Percentiles rank a stretch among this genome's conserved stretches.
These are phyloP conservation scores for Bombus waltoni DNA, from an alignment of 1,140 invertebrate species.

Conservation along the genomic window DNA sequence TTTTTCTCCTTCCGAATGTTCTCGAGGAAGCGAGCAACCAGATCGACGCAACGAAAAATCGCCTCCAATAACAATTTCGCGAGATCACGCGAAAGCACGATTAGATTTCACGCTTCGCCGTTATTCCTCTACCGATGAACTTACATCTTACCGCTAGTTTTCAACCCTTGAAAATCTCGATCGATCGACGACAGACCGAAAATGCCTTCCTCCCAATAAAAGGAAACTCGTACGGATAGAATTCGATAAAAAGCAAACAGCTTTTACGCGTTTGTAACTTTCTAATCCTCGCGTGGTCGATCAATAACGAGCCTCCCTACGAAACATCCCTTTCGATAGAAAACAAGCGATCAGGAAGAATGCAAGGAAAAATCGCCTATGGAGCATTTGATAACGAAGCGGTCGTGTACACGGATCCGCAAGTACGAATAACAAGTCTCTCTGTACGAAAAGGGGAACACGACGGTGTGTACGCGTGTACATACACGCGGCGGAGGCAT, in stretches of 20 bases:
- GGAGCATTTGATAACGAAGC: slow-evolving; percentile 16
- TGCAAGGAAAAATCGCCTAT: neutral
- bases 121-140: too few species aligned
- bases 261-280: too few species aligned
- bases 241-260: too few species aligned
- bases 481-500: slow-evolving; percentile 39
- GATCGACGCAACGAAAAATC: neutral
- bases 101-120: too few species aligned
- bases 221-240: too few species aligned
- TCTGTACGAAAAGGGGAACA: slow-evolving; percentile 2
- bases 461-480: neutral
- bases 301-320: neutral
- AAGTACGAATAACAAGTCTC: slow-evolving; percentile 26
- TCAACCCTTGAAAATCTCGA: too few species aligned
- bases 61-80: too few species aligned
- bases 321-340: neutral
- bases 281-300: too few species aligned
- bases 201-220: too few species aligned
- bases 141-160: too few species aligned
- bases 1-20: neutral
- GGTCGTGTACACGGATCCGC: slow-evolving; percentile 7
- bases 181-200: too few species aligned
- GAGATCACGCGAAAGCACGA: too few species aligned
- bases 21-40: neutral
- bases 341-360: neutral